Conservation (phyloP, 37 sponge, comb jelly and placozoan genomes). For the Cliona cf. orientalis region DNA sequence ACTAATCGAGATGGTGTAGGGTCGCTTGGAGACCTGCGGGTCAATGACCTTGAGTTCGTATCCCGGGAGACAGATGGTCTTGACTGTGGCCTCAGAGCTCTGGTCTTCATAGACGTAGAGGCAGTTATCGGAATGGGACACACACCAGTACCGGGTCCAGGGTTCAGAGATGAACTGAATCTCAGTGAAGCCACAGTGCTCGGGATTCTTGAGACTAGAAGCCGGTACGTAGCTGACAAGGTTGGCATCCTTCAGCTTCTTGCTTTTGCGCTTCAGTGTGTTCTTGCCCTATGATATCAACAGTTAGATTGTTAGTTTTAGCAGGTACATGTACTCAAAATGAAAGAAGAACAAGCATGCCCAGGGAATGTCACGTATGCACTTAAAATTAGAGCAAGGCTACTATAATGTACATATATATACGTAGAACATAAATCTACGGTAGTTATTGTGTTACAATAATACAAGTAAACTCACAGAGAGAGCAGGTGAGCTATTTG, state of each 20-base stretch:
- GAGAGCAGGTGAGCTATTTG: conserved; percentile 6
- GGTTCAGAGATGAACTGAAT: conserved; percentile 43
- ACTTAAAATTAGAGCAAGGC: not conserved
- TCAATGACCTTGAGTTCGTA: conserved; percentile 23
- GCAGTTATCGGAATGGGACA: conserved; percentile 39
- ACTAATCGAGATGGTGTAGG: conserved; percentile 14
- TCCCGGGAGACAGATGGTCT: conserved; percentile 55
- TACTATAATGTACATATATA: not conserved
- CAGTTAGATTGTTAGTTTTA: not conserved
- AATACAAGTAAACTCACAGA: not conserved
- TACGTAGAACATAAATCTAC: not conserved
- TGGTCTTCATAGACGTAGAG: conserved; percentile 69
- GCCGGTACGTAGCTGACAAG: conserved; percentile 53
- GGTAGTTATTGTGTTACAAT: not conserved
- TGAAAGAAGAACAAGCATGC: not conserved
- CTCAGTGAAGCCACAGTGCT: conserved; percentile 41
- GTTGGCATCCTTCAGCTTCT: conserved; percentile 21
- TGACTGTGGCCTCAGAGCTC: conserved; percentile 22
- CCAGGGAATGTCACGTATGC: not conserved
- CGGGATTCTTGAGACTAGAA: conserved; percentile 2
- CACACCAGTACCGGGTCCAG: conserved; percentile 70
- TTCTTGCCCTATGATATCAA: conserved; percentile 2
- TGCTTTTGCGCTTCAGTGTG: conserved; percentile 7
- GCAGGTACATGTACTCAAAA: not conserved
- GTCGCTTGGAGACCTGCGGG: conserved; percentile 7